Evolutionary conservation across 2,888 invertebrate genomes (phyloP).

Genomic region (Hofmannophila pseudospretella): DNA sequence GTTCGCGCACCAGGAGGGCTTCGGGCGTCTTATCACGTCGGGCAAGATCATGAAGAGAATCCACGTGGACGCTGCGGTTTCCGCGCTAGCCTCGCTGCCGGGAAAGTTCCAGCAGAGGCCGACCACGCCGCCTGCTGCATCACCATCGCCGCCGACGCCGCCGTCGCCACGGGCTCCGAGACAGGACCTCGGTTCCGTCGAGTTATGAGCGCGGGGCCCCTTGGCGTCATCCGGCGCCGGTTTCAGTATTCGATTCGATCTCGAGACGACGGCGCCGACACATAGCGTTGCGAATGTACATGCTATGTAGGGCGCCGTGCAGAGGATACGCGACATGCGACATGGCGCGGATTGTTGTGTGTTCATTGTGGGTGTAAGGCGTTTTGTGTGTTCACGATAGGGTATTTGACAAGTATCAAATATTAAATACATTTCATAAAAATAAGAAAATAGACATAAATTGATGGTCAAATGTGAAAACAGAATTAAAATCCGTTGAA

Average conservation of each 20-base stretch:
- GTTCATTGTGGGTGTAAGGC: too few species aligned
- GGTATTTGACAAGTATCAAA: too few species aligned
- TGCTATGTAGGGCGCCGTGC: too few species aligned
- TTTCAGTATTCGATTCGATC: slow-evolving; percentile 13
- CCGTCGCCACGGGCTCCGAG: slow-evolving; percentile 77
- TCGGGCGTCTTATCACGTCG: slow-evolving; percentile 97
- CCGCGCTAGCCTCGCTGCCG: slow-evolving; percentile 76
- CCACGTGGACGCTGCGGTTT: slow-evolving; percentile 87
- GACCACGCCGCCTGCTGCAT: slow-evolving; percentile 76
- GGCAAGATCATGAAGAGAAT: slow-evolving; percentile 95
- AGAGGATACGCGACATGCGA: too few species aligned
- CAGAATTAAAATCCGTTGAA: too few species aligned
- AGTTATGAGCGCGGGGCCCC: slow-evolving; percentile 73
- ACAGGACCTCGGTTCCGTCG: slow-evolving; percentile 85
- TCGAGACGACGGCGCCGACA: slow-evolving; percentile 1
- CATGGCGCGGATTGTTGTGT: too few species aligned
- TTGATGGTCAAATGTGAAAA: too few species aligned
- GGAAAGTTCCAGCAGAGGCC: slow-evolving; percentile 84
- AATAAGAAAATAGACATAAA: too few species aligned
- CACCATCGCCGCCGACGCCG: slow-evolving; percentile 72
- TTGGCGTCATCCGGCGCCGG: too few species aligned
- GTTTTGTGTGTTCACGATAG: too few species aligned
- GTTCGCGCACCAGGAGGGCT: slow-evolving; percentile 98
- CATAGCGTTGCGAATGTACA: neutral
- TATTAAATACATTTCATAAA: too few species aligned